Evolutionary conservation across 2,888 invertebrate species (phyloP).

Genomic region (Pediacus dermestoides): DNA sequence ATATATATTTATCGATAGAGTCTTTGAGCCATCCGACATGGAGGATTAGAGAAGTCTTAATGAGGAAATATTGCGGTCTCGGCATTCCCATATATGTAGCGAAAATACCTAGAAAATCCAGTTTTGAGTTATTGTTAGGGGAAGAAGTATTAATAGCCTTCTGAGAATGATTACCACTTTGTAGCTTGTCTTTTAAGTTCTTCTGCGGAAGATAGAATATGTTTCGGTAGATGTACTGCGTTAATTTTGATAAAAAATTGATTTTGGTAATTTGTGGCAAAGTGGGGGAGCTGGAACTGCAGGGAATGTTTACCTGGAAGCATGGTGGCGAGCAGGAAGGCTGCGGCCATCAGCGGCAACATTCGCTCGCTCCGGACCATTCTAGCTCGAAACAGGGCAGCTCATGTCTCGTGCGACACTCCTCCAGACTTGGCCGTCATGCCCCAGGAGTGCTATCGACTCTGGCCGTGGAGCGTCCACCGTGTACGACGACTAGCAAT

Average conservation of each 20-base stretch:
- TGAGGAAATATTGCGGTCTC: background rate
- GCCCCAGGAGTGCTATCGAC: constrained; percentile 37
- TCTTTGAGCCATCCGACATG: background rate
- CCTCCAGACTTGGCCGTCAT: constrained; percentile 49
- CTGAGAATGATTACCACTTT: background rate
- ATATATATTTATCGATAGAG: background rate
- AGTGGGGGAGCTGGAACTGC: background rate
- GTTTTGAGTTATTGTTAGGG: constrained; percentile 1
- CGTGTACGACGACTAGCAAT: constrained; percentile 17
- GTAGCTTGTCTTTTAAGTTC: too few species aligned
- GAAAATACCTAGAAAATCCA: too few species aligned
- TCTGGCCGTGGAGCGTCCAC: constrained; percentile 22
- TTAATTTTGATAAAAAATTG: too few species aligned
- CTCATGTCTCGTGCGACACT: constrained; percentile 43
- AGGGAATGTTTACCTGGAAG: constrained; percentile 44
- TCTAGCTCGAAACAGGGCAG: constrained; percentile 40
- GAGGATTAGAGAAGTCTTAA: background rate
- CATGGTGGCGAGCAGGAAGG: constrained; percentile 46
- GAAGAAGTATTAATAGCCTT: background rate
- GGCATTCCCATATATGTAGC: too few species aligned
- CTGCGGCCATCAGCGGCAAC: constrained; percentile 46
- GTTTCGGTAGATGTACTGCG: too few species aligned
- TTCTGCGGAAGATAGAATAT: too few species aligned
- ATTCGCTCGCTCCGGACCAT: constrained; percentile 44
- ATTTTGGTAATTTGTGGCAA: background rate